Base-by-base conservation (phyloP, 1,140 invertebrate genomes). In the Sitophilus oryzae region DNA sequence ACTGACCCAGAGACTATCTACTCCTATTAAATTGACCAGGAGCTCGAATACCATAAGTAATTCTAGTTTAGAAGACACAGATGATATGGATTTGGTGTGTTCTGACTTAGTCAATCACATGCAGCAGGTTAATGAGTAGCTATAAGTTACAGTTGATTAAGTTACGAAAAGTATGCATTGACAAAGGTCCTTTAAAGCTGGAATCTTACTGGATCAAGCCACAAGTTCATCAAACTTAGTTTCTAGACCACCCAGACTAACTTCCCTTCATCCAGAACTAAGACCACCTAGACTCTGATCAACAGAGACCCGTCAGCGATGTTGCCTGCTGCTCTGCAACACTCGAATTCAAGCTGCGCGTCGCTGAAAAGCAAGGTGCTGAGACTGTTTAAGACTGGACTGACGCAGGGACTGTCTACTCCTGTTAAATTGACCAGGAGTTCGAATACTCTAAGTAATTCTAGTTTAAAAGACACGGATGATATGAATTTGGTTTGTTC, bases 1-100 rank as follows among this genome's bases (percentile, higher is more conserved):
- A n/a, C 57, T 68, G 9, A 71, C 63, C 49, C 66, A 71, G 19
- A 58, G 60, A 18, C 45, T 25, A 19, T 15, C 14, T 16, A 18
- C 15, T 22, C n/a, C n/a, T n/a, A 25, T 45, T 3, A 57, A 25
- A 20, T 19, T 70, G 34, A 66, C 66, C 40, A 71, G 73, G 1
- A 74, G 71, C 43, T 62, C 67, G 11, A 73, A 76, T 38, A 82
- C 79, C 20, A 86, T 86, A 45, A 84, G 82, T 59, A 86, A 86
- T 70, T 84, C 82, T 4, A 86, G 83, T 64, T 71, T 86, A 1
- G 80, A 85, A 49, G 83, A 86, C 64, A 66, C 83, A 43, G 80
- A 81, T 38, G 79, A 83, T 52, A 77, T 77, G 11, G 84, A 86
- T 58, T 80, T 82, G 53, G 81, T 74, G 1, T 79, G 79, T 14